These are phyloP conservation scores for Diplodus sargus DNA, from an alignment of 2,797 vertebrate species.

Conservation along the genomic window DNA sequence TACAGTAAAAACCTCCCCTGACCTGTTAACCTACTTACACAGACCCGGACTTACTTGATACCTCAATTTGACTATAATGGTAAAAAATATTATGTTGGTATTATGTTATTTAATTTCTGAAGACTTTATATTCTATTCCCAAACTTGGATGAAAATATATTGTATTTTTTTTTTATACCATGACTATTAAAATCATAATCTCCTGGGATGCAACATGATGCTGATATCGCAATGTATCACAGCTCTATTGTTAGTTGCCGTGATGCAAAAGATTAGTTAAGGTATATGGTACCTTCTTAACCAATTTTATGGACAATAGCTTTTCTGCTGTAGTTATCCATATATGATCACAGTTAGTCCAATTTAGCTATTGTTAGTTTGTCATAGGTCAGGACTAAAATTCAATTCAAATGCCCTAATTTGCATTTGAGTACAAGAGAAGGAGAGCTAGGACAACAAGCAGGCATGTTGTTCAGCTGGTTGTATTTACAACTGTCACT, in stretches of 20 bases:
- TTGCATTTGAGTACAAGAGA: neutral
- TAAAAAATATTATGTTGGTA: neutral
- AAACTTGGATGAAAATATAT: neutral
- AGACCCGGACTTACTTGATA: neutral
- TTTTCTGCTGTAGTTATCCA: neutral
- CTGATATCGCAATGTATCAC: neutral
- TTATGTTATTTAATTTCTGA: neutral
- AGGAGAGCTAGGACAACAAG: neutral
- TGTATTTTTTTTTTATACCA: neutral
- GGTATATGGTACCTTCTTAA: neutral
- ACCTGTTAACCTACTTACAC: slow-evolving; percentile 27
- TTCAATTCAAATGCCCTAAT: neutral
- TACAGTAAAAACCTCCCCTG: neutral
- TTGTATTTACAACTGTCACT: slow-evolving; percentile 10
- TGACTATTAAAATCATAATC: neutral
- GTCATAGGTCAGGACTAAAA: neutral
- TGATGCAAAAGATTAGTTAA: neutral
- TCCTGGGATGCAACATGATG: neutral
- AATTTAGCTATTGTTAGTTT: neutral
- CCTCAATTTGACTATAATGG: neutral
- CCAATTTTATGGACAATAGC: neutral
- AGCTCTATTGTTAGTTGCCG: neutral
- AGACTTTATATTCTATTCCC: neutral
- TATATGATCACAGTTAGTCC: neutral
- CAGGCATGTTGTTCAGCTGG: neutral